These are phyloP conservation scores for Lucilia cuprina DNA, from an alignment of 1,140 invertebrate species.

Conservation along the genomic window DNA sequence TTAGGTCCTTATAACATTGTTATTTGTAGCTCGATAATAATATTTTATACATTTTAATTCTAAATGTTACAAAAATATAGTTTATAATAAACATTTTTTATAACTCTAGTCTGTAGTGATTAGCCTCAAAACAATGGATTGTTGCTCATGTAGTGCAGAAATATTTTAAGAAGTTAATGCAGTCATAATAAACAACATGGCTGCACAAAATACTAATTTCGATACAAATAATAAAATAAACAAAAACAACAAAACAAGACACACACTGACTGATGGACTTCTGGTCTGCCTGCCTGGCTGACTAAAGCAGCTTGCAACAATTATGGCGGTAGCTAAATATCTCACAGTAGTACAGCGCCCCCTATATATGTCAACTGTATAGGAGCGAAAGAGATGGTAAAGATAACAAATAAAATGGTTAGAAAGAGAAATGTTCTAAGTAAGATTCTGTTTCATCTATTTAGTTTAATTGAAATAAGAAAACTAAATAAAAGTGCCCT, in stretches of 20 bases:
- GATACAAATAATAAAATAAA: no score
- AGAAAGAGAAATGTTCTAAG: background rate
- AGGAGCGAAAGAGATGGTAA: background rate
- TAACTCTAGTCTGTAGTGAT: no score
- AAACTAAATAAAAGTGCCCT: background rate
- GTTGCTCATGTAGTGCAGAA: background rate
- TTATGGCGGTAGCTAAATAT: constrained; percentile 21
- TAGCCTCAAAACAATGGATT: background rate
- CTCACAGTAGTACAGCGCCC: constrained; percentile 9
- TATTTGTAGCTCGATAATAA: no score
- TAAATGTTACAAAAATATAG: no score
- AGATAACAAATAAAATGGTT: no score
- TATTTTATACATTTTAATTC: no score
- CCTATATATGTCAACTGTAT: background rate
- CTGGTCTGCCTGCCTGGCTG: background rate
- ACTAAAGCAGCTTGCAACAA: background rate
- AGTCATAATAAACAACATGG: background rate
- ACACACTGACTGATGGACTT: background rate
- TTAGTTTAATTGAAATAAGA: background rate
- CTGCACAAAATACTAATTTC: background rate
- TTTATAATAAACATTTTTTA: no score
- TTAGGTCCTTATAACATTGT: no score
- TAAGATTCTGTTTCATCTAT: background rate
- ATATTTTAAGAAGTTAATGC: background rate
- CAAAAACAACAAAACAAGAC: background rate